Evolutionary conservation across 2,888 invertebrate species (phyloP).

Genomic region (Scaptomyza parva): DNA sequence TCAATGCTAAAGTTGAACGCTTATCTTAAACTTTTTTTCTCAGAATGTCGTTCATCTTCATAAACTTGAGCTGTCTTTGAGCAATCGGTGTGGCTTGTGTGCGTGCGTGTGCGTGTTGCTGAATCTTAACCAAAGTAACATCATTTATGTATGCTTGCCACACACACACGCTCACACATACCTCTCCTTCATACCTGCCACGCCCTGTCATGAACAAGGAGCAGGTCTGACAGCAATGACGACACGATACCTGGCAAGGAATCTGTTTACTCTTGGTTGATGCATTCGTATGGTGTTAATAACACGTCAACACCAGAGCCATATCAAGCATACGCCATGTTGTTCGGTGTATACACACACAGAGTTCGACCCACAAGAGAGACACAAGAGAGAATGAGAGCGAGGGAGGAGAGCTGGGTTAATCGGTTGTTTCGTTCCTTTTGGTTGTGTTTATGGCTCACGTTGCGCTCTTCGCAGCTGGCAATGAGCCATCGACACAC

Average conservation of each 20-base stretch:
- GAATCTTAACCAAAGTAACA: conserved; percentile 70
- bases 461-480: conserved; percentile 52
- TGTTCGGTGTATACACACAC: conserved; percentile 32
- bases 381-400: too few species aligned
- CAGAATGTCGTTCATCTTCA: conserved; percentile 39
- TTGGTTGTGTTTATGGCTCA: conserved; percentile 55
- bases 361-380: too few species aligned
- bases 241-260: conserved; percentile 64
- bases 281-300: conserved; percentile 72
- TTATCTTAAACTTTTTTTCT: conserved; percentile 18
- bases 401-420: conserved; percentile 2
- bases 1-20: conserved; percentile 14
- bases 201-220: conserved; percentile 3
- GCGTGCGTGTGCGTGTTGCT: conserved; percentile 45
- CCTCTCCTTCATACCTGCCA: conserved; percentile 18
- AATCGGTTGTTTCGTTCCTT: conserved; percentile 13
- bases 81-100: conserved; percentile 16
- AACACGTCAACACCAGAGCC: conserved; percentile 67
- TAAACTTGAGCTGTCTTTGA: conserved; percentile 36
- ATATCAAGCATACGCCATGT: conserved; percentile 67
- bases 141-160: conserved; percentile 74
- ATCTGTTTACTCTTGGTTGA: conserved; percentile 22
- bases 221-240: conserved; percentile 37
- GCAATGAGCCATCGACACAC: conserved; percentile 62
- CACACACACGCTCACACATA: background rate